Conservation (phyloP, 92 coral and sea anemone genomes). For the Phenganax marumi region DNA sequence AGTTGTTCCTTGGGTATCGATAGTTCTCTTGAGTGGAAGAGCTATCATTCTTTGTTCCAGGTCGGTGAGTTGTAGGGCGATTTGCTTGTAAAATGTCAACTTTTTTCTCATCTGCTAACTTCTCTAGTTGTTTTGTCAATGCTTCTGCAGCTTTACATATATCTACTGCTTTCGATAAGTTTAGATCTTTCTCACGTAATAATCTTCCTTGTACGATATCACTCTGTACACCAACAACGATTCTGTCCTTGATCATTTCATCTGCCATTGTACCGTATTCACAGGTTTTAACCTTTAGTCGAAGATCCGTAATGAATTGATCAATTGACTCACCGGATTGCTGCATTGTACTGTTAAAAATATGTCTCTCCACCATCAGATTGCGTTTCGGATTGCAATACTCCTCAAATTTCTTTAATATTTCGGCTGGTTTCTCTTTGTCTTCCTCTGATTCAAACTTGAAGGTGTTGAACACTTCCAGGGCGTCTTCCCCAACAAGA, state of each 20-base stretch:
- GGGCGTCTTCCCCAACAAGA: constrained; percentile 32
- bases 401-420: constrained; percentile 10
- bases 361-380: not conserved
- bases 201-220: constrained; percentile 14
- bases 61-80: no score
- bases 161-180: constrained; percentile 2
- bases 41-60: no score
- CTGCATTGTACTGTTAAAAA: no score
- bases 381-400: constrained; percentile 20
- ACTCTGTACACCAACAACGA: not conserved
- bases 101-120: constrained; percentile 25
- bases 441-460: constrained; percentile 6
- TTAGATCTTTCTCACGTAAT: constrained; percentile 1
- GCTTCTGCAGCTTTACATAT: constrained; percentile 26
- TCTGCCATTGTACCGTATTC: not conserved
- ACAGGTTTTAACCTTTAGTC: not conserved
- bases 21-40: no score
- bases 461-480: constrained; percentile 29
- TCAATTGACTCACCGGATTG: constrained; percentile 7
- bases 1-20: no score
- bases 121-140: not conserved
- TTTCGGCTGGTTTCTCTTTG: no score
- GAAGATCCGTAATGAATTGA: constrained; percentile 10
- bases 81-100: no score
- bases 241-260: no score